These are phyloP conservation scores for Coreius guichenoti DNA, from an alignment of 2,797 vertebrate genomes.

Conservation along the genomic window DNA sequence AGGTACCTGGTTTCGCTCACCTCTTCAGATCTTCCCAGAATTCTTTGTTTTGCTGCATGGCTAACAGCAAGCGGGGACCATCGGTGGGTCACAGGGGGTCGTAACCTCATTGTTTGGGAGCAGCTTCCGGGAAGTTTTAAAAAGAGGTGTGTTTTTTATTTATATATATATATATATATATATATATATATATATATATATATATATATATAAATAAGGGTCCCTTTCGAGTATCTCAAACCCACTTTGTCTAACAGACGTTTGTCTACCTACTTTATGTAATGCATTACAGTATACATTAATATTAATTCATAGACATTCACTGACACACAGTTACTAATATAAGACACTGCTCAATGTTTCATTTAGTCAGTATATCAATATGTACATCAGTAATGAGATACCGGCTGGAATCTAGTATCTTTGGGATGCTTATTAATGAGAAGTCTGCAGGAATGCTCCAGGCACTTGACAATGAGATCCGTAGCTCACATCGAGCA, in stretches of 20 bases:
- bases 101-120: conserved; percentile 80
- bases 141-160: conserved; percentile 72
- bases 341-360: conserved; percentile 23
- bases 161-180: background rate
- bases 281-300: conserved; percentile 26
- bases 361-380: conserved; percentile 30
- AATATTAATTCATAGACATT: conserved; percentile 8
- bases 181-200: too few species aligned
- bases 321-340: conserved; percentile 25
- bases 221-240: background rate
- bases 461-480: conserved; percentile 32
- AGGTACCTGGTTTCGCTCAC: conserved; percentile 78
- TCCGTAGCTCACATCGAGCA: conserved; percentile 6
- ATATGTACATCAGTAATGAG: conserved; percentile 44
- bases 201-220: too few species aligned
- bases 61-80: conserved; percentile 81
- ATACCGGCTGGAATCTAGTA: conserved; percentile 28
- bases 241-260: background rate
- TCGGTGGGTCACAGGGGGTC: conserved; percentile 83
- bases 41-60: conserved; percentile 80
- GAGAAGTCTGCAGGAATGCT: conserved; percentile 31
- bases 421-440: conserved; percentile 41
- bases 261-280: background rate
- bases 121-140: conserved; percentile 77
- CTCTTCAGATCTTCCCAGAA: conserved; percentile 74